phyloP scores from a whole-genome alignment of 1,140 invertebrate genomes.

The Euschistus heros region DNA sequence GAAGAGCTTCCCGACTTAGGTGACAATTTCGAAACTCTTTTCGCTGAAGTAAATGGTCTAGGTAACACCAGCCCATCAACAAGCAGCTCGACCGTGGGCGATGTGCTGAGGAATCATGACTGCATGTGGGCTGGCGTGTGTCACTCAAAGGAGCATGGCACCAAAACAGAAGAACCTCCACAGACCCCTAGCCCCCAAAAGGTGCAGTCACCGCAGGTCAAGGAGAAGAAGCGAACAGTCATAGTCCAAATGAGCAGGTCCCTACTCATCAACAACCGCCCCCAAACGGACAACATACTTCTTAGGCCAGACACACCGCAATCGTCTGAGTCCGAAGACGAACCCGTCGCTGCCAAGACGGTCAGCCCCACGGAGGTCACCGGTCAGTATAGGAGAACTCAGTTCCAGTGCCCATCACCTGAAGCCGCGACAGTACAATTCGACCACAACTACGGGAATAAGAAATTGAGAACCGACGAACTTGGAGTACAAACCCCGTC shows the following conservation, averaged over 20 bases:
- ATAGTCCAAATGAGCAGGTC: constrained; percentile 28
- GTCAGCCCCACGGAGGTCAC: constrained; percentile 34
- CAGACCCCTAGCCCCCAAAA: background rate
- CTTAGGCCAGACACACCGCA: constrained; percentile 25
- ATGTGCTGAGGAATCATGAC: constrained; percentile 45
- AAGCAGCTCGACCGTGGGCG: constrained; percentile 25
- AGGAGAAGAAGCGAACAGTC: background rate
- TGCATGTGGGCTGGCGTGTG: constrained; percentile 57
- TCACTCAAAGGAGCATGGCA: constrained; percentile 39
- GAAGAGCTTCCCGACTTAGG: constrained; percentile 37
- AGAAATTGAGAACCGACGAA: constrained; percentile 43
- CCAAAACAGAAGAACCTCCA: background rate
- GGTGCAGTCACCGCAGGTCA: background rate
- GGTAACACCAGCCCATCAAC: background rate
- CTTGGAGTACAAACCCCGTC: constrained; percentile 70
- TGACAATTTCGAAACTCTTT: constrained; percentile 32
- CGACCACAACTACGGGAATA: constrained; percentile 30
- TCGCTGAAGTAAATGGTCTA: constrained; percentile 20
- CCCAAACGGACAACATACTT: constrained; percentile 25
- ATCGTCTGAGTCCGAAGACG: constrained; percentile 21
- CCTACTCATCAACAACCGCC: constrained; percentile 34
- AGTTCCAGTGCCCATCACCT: constrained; percentile 14
- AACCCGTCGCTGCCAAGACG: constrained; percentile 26
- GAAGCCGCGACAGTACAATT: background rate
- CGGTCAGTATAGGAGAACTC: constrained; percentile 31